Conservation (phyloP, 2,888 invertebrate species). For the Drosophila parthenogenetica region DNA sequence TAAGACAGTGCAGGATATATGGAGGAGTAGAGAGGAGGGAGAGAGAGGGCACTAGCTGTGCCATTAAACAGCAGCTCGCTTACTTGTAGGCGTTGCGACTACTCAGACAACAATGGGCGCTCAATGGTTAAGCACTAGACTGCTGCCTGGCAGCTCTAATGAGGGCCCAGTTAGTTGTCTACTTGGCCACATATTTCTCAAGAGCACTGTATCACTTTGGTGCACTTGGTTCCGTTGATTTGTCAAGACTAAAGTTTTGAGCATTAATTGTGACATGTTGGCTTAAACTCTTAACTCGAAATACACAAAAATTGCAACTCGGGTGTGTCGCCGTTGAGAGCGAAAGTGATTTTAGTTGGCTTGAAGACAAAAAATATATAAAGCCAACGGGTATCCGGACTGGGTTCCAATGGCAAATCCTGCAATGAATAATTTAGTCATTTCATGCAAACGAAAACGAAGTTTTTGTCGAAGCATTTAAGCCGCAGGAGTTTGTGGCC, state of each 20-base stretch:
- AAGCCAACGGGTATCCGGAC: slow-evolving; percentile 31
- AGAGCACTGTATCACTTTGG: slow-evolving; percentile 15
- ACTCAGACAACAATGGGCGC: slow-evolving; percentile 59
- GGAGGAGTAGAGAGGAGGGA: not conserved
- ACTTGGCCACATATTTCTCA: slow-evolving; percentile 39
- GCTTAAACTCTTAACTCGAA: slow-evolving; percentile 58
- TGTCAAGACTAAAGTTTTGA: slow-evolving; percentile 53
- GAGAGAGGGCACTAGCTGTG: slow-evolving; percentile 21
- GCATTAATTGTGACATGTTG: slow-evolving; percentile 72
- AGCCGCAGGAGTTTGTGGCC: slow-evolving; percentile 72
- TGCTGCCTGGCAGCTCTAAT: slow-evolving; percentile 44
- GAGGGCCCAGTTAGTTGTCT: slow-evolving; percentile 31
- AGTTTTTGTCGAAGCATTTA: slow-evolving; percentile 68
- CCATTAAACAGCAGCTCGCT: slow-evolving; percentile 59
- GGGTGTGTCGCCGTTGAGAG: slow-evolving; percentile 54
- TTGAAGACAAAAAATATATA: slow-evolving; percentile 1
- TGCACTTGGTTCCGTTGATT: slow-evolving; percentile 42
- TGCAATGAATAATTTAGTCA: slow-evolving; percentile 81
- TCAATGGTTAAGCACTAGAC: slow-evolving; percentile 32
- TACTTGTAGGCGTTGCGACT: slow-evolving; percentile 60
- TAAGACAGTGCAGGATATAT: not conserved
- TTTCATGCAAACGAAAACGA: slow-evolving; percentile 65
- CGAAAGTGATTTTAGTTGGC: slow-evolving; percentile 69
- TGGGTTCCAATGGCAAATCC: slow-evolving; percentile 58
- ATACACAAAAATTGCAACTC: slow-evolving; percentile 2